Evolutionary conservation across 1,140 invertebrate genomes (phyloP).

Genomic region (Acromyrmex echinatior): DNA sequence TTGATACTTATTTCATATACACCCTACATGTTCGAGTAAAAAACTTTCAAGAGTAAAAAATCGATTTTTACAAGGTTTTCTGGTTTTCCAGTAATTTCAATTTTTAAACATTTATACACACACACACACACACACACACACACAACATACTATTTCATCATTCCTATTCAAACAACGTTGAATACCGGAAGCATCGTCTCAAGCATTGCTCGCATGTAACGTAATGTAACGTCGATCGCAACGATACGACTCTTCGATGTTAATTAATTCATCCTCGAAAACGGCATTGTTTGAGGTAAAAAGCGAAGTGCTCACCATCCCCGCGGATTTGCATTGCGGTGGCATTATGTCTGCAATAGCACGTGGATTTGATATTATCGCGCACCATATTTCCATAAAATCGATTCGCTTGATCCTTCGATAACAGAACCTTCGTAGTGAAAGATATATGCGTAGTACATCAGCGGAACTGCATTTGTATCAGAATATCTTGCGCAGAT

Average conservation of each 20-base stretch:
- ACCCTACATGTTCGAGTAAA: no score
- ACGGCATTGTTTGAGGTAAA: constrained; percentile 39
- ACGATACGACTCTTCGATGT: constrained; percentile 11
- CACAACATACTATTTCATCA: background rate
- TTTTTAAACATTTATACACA: no score
- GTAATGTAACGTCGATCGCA: constrained; percentile 34
- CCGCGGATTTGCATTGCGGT: constrained; percentile 31
- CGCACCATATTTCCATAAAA: constrained; percentile 43
- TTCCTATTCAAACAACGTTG: background rate
- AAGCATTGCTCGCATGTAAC: constrained; percentile 13
- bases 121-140: no score
- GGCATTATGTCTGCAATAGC: constrained; percentile 11
- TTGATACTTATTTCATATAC: no score
- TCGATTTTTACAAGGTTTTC: no score
- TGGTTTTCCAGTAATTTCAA: no score
- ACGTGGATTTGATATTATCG: constrained; percentile 34
- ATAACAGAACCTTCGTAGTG: background rate
- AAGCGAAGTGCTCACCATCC: constrained; percentile 15
- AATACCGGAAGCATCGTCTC: constrained; percentile 11
- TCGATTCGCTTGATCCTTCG: constrained; percentile 32
- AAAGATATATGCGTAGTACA: background rate
- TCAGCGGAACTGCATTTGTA: background rate
- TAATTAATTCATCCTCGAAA: constrained; percentile 41
- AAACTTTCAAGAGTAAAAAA: no score
- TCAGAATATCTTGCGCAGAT: background rate